Conservation (phyloP, 2,888 invertebrate genomes). For the Pediacus dermestoides region DNA sequence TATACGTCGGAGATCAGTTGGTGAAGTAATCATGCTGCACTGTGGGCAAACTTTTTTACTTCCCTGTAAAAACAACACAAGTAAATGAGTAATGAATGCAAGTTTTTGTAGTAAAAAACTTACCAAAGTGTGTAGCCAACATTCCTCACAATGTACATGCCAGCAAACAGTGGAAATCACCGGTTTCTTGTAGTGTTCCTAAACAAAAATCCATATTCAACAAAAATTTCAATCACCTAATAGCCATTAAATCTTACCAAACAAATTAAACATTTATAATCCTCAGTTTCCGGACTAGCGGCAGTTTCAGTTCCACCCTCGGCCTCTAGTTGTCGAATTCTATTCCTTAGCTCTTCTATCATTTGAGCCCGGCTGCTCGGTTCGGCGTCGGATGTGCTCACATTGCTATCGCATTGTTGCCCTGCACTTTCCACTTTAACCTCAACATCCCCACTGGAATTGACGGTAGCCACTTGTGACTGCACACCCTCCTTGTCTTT, state of each 20-base stretch:
- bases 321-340: slow-evolving; percentile 56
- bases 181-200: slow-evolving; percentile 64
- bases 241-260: slow-evolving; percentile 55
- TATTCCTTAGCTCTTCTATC: slow-evolving; percentile 57
- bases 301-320: slow-evolving; percentile 44
- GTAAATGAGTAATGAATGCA: background rate
- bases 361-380: slow-evolving; percentile 50
- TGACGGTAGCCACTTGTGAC: slow-evolving; percentile 47
- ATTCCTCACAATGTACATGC: slow-evolving; percentile 69
- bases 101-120: slow-evolving; percentile 21
- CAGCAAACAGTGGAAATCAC: slow-evolving; percentile 65
- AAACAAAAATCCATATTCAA: slow-evolving; percentile 32
- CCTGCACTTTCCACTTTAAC: slow-evolving; percentile 42
- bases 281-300: slow-evolving; percentile 49
- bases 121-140: slow-evolving; percentile 66
- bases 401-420: slow-evolving; percentile 50
- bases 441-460: slow-evolving; percentile 49
- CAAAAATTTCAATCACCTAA: slow-evolving; percentile 18
- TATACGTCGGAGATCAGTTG: slow-evolving; percentile 81
- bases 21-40: slow-evolving; percentile 89
- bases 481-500: slow-evolving; percentile 40
- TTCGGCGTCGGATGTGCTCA: slow-evolving; percentile 51
- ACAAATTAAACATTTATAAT: slow-evolving; percentile 71
- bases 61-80: slow-evolving; percentile 54
- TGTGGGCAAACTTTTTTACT: slow-evolving; percentile 92